Percentiles rank a stretch among this genome's conserved stretches.
phyloP scores from a whole-genome alignment of 2,888 invertebrate genomes.

The Neoitamus cyanurus region DNA sequence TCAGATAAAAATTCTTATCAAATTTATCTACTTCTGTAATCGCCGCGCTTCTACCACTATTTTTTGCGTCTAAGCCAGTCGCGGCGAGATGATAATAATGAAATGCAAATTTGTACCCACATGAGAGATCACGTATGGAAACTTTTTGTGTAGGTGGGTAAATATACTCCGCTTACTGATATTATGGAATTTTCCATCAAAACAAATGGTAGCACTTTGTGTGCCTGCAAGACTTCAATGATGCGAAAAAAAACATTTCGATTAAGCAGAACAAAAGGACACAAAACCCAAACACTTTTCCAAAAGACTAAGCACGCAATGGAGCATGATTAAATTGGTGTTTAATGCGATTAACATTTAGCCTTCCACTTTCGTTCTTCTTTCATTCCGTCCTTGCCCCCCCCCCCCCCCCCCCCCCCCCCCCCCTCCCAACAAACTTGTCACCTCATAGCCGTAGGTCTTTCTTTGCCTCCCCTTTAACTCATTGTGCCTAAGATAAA shows the following conservation, averaged over 20 bases:
- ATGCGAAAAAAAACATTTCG: not conserved
- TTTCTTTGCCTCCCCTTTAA: not conserved
- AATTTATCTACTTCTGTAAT: not conserved
- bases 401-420: too few relatives aligned
- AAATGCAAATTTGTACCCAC: not conserved
- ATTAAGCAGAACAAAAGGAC: not conserved
- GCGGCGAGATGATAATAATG: not conserved
- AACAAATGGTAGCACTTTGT: not conserved
- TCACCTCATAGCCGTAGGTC: not conserved
- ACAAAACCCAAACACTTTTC: not conserved
- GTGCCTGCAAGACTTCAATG: not conserved
- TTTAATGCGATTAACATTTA: slow-evolving; percentile 1
- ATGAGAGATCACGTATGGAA: not conserved
- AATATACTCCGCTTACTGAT: not conserved
- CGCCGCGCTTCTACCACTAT: not conserved
- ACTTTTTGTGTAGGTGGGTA: not conserved
- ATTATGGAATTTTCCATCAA: not conserved
- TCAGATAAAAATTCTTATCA: not conserved
- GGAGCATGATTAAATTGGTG: not conserved
- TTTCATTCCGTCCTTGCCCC: not conserved
- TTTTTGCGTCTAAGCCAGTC: not conserved
- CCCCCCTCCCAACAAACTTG: not conserved
- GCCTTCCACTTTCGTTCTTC: not conserved
- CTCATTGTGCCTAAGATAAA: not conserved
- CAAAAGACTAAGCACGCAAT: not conserved